These are phyloP conservation scores for Entomobrya multifasciata DNA, from an alignment of 2,888 invertebrate species.

Conservation along the genomic window DNA sequence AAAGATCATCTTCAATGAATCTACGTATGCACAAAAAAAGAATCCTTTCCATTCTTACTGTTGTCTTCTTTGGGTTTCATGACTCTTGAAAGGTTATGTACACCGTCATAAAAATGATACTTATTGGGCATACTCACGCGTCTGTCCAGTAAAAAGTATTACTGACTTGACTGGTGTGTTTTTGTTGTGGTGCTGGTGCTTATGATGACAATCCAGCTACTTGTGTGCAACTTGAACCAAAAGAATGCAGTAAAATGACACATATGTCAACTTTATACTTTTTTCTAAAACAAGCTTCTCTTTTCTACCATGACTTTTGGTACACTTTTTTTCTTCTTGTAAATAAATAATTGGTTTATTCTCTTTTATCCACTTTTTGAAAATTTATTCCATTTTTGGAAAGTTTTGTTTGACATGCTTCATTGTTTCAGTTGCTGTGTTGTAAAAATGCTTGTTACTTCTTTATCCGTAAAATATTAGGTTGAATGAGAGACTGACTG, in stretches of 20 bases:
- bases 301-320: neutral
- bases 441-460: neutral
- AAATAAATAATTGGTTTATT: constrained; percentile 8
- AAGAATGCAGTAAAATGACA: constrained; percentile 47
- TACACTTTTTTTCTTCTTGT: constrained; percentile 18
- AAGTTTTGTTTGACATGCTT: constrained; percentile 20
- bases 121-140: constrained; percentile 60
- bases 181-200: constrained; percentile 21
- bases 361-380: neutral
- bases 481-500: neutral
- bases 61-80: no score
- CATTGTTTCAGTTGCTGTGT: constrained; percentile 9
- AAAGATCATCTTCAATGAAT: constrained; percentile 22
- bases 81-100: constrained; percentile 29
- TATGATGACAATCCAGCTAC: constrained; percentile 32
- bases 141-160: constrained; percentile 31
- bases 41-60: constrained; percentile 1
- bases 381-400: constrained; percentile 35
- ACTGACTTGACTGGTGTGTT: constrained; percentile 28
- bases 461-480: neutral
- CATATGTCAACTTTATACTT: constrained; percentile 31
- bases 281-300: neutral
- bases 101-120: constrained; percentile 65
- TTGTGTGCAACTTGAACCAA: constrained; percentile 39
- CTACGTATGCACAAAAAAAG: constrained; percentile 31